phyloP scores from a whole-genome alignment of 2,113 vertebrate species.

The Bufo gargarizans region DNA sequence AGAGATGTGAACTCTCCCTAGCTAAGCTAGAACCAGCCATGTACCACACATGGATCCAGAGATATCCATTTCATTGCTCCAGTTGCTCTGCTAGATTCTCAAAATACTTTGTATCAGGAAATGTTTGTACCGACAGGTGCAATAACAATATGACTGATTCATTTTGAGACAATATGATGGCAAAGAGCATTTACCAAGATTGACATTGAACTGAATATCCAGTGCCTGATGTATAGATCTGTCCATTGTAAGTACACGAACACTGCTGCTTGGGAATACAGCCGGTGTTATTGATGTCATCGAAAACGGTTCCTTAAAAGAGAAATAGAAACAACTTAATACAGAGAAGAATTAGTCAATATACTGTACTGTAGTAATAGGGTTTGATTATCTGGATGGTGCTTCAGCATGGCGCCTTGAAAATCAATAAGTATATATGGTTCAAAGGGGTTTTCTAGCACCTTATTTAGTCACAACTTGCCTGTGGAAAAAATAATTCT shows the following conservation, averaged over 20 bases:
- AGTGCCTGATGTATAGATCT: constrained; percentile 68
- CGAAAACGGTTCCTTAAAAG: constrained; percentile 72
- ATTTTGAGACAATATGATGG: neutral
- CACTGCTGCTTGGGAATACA: constrained; percentile 71
- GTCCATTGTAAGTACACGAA: constrained; percentile 71
- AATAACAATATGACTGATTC: neutral
- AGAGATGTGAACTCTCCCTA: no score
- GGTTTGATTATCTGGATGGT: neutral
- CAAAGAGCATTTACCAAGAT: constrained; percentile 68
- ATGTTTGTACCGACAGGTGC: neutral
- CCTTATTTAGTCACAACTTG: no score
- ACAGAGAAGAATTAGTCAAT: no score
- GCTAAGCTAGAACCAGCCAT: no score
- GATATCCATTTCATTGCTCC: no score
- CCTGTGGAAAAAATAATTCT: no score
- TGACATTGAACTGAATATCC: constrained; percentile 69
- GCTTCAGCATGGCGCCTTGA: no score
- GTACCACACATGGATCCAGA: no score
- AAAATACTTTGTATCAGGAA: neutral
- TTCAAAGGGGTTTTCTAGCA: no score
- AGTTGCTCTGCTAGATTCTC: no score
- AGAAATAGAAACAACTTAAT: neutral
- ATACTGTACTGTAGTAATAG: neutral
- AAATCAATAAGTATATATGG: no score
- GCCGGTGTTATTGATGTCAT: constrained; percentile 73